Evolutionary conservation across 2,797 vertebrate genomes (phyloP).

Genomic region (Phyllotis vaccarum): DNA sequence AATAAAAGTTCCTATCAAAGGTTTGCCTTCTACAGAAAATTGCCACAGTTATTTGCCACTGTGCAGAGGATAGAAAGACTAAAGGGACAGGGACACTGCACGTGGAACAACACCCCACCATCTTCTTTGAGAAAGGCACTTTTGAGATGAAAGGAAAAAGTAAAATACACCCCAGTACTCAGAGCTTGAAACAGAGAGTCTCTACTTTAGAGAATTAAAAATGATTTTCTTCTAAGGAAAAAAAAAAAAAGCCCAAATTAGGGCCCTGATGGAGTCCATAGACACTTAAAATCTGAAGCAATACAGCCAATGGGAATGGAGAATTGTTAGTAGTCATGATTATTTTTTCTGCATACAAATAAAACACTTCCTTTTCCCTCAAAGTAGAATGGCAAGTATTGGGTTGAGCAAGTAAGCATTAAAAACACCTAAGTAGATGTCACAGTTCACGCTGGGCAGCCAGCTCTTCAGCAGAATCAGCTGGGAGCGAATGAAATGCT

Average conservation of each 20-base stretch:
- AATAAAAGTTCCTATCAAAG: not conserved
- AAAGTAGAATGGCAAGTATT: not conserved
- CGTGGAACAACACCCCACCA: rapidly evolving
- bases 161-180: not conserved
- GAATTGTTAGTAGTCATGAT: not conserved
- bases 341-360: not conserved
- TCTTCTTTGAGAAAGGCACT: not conserved
- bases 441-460: no score
- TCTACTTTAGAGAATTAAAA: constrained; percentile 28
- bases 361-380: not conserved
- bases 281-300: not conserved
- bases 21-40: not conserved
- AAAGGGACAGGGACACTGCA: no score
- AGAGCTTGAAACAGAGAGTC: constrained; percentile 35
- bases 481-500: not conserved
- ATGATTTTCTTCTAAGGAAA: constrained; percentile 14
- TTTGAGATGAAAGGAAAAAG: not conserved
- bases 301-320: rapidly evolving
- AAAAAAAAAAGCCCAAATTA: not conserved
- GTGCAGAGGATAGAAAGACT: rapidly evolving
- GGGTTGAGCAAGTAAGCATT: not conserved
- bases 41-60: no score
- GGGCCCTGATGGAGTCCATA: not conserved
- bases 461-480: not conserved
- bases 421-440: not conserved